Evolutionary conservation across 2,888 invertebrate species (phyloP).

Genomic region (Agriotes lineatus): DNA sequence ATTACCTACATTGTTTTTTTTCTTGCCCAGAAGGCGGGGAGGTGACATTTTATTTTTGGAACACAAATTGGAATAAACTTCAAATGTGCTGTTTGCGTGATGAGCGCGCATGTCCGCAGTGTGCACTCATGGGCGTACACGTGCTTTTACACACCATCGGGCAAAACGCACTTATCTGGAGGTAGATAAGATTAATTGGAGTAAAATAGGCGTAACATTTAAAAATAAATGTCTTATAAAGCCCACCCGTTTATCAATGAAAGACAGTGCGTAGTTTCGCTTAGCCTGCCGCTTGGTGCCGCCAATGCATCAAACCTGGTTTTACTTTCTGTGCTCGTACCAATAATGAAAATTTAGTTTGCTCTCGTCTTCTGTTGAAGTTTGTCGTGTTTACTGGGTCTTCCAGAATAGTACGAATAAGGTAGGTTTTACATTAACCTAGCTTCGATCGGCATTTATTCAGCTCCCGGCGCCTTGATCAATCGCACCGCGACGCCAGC

Average conservation of each 20-base stretch:
- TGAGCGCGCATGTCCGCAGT: not conserved
- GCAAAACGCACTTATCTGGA: not conserved
- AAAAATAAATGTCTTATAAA: not conserved
- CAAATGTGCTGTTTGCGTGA: not conserved
- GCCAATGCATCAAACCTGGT: not conserved
- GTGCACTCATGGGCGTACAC: not conserved
- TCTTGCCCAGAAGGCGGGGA: not conserved
- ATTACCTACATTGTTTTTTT: not conserved
- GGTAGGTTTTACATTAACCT: too few relatives aligned
- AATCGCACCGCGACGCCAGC: not conserved
- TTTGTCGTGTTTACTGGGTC: constrained; percentile 11
- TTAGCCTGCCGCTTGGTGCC: not conserved
- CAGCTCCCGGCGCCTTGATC: not conserved
- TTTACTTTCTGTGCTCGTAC: constrained; percentile 1
- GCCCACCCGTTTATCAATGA: not conserved
- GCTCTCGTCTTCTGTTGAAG: constrained; percentile 16
- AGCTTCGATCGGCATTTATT: too few relatives aligned
- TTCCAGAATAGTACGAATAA: constrained; percentile 1
- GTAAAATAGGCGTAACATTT: not conserved
- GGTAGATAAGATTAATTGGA: not conserved
- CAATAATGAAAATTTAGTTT: constrained; percentile 25
- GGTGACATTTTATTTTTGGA: constrained; percentile 6
- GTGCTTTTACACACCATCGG: not conserved
- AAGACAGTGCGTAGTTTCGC: not conserved
- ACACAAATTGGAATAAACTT: not conserved